These are phyloP conservation scores for Dendrocopos noguchii DNA, from an alignment of 2,113 vertebrate genomes.

Conservation along the genomic window DNA sequence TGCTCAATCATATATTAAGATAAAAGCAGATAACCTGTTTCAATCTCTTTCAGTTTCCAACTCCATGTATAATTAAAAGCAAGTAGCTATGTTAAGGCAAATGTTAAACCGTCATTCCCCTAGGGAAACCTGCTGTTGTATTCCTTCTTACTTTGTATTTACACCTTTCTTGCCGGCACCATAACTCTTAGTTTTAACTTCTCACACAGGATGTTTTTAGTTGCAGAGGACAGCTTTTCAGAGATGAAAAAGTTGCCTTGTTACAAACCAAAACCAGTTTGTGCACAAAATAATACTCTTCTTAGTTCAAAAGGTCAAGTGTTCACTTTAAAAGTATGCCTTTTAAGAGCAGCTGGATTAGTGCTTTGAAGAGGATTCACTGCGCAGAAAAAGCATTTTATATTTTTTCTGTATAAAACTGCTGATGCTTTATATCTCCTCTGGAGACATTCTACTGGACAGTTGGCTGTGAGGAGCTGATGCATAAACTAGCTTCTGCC, in stretches of 20 bases:
- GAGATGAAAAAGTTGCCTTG: conserved; percentile 29
- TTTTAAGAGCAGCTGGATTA: not conserved
- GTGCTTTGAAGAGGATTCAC: not conserved
- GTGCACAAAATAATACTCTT: not conserved
- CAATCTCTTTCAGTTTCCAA: not conserved
- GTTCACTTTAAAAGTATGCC: not conserved
- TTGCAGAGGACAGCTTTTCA: conserved; percentile 77
- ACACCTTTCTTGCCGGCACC: conserved; percentile 49
- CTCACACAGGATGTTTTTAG: conserved; percentile 68
- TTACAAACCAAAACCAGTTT: conserved; percentile 27
- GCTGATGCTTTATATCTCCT: not conserved
- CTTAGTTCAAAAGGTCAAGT: not conserved
- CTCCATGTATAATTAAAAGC: not conserved
- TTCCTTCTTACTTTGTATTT: not conserved
- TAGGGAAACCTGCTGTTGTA: not conserved
- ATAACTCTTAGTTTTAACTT: conserved; percentile 73
- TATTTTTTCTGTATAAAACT: not conserved
- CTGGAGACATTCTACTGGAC: not conserved
- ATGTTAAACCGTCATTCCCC: not conserved
- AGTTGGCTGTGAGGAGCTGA: not conserved
- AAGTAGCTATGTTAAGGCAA: not conserved
- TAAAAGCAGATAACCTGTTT: not conserved
- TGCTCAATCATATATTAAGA: not conserved
- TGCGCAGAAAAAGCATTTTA: not conserved
- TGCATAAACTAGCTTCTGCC: not conserved